phyloP scores from a whole-genome alignment of 2,113 vertebrate species.

The Rhabdomys dilectus region DNA sequence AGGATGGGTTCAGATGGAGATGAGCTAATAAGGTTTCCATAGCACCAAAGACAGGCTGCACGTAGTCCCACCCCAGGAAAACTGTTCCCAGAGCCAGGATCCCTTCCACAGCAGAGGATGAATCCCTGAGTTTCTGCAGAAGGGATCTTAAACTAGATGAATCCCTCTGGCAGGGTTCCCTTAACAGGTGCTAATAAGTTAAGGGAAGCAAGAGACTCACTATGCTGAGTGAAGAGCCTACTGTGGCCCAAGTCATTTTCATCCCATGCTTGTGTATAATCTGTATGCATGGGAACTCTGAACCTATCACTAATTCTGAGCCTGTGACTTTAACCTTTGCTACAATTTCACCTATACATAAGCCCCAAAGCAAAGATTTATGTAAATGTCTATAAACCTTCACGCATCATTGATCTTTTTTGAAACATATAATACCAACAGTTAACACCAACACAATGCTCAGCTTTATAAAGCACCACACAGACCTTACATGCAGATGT shows the following conservation, averaged over 20 bases:
- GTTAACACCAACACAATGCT: background rate
- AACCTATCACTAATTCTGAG: background rate
- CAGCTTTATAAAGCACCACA: conserved; percentile 8
- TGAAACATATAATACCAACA: background rate
- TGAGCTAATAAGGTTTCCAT: background rate
- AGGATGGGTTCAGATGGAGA: conserved; percentile 24
- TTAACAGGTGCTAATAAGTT: background rate
- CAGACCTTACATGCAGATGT: background rate
- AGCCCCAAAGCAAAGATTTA: background rate
- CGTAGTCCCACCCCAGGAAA: background rate
- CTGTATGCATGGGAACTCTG: background rate
- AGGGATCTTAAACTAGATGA: background rate
- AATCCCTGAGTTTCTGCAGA: background rate
- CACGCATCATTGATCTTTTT: background rate
- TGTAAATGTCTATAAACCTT: background rate
- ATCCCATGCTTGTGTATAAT: background rate
- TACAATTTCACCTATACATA: background rate
- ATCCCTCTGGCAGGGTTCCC: background rate
- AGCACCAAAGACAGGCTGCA: background rate
- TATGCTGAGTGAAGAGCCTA: background rate
- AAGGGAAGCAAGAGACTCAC: background rate
- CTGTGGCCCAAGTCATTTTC: background rate
- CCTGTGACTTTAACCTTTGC: background rate
- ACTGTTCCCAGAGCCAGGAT: background rate
- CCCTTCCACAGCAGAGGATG: background rate